A percentile compares a stretch with the other conserved stretches of the same genome.
phyloP scores from a whole-genome alignment of 2,797 vertebrate species.

The Sarcoramphus papa region DNA sequence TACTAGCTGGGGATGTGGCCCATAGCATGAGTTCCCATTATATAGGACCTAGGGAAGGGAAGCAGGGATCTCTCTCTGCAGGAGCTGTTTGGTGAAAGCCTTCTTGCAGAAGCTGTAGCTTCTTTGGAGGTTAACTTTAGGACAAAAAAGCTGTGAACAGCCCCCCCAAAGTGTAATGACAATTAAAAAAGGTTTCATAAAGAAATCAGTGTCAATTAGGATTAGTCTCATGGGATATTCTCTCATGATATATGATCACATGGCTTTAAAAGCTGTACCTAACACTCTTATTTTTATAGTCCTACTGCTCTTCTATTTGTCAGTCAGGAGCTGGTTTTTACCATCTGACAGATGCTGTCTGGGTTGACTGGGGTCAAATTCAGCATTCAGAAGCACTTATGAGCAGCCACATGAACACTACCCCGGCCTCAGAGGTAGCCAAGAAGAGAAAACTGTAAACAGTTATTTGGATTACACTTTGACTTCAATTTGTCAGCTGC shows the following conservation, averaged over 20 bases:
- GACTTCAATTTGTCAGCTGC: neutral
- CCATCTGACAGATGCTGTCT: neutral
- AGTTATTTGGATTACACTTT: neutral
- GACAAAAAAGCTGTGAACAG: neutral
- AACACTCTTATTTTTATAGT: neutral
- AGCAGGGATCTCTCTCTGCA: neutral
- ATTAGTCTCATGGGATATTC: neutral
- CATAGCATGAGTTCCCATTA: neutral
- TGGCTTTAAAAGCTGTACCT: neutral
- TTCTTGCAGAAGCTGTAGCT: neutral
- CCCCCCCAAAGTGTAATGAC: rapidly evolving
- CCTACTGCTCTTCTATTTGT: neutral
- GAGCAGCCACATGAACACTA: neutral
- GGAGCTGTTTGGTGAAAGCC: neutral
- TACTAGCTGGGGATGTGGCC: neutral
- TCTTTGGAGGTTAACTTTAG: neutral
- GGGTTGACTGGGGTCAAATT: neutral
- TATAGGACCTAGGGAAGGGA: neutral
- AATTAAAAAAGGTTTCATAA: neutral
- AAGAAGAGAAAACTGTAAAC: neutral
- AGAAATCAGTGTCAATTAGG: neutral
- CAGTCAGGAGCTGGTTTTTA: neutral
- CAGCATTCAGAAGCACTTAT: neutral
- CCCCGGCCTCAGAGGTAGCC: neutral
- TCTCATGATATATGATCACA: neutral